Evolutionary conservation across 2,888 invertebrate species (phyloP), one percentile per base, ranked within the genome.

Genomic region (Hesperia comma): DNA sequence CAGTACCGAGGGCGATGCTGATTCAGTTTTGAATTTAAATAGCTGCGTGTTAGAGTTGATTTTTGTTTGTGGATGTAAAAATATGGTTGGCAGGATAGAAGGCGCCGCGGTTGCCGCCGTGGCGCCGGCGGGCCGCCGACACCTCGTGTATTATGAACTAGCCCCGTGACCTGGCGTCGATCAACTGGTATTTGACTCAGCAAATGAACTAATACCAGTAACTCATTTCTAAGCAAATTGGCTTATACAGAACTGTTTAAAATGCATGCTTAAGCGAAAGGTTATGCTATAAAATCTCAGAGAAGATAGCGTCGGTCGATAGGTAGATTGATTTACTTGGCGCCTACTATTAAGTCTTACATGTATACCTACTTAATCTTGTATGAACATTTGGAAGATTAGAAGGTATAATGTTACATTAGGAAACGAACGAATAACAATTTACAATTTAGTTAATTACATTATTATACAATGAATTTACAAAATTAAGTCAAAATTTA

Each of bases 101-200:
- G 92, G 92, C 92, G 92, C 92, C 92, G 84, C 81, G 79, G 72
- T 85, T 87, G 85, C 86, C 87, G 84, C 86, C 84, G 79, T 90
- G 92, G 92, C 92, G 92, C 92, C 92, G 89, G 83, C 89, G 82
- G 79, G 92, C 88, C 92, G 91, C 89, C 86, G 83, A 88, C 91
- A 90, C 91, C 90, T 92, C 89, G 89, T 90, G 90, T 90, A 90
- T 90, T 91, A 90, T 91, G 90, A 85, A 90, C 91, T 90, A 91
- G 90, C 87, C 88, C 80, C 85, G 87, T 88, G 90, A 92, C 91
- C 91, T 82, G 90, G 82, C 90, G 86, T 86, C 87, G 89, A 90
- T 90, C 90, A 89, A 89, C 88, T 88, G 82, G 84, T 86, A 88
- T 88, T 90, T 88, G 86, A 88, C 86, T 88, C 84, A 78, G 79